phyloP scores from a whole-genome alignment of 2,797 vertebrate genomes.

The Oreonectes daqikongensis region DNA sequence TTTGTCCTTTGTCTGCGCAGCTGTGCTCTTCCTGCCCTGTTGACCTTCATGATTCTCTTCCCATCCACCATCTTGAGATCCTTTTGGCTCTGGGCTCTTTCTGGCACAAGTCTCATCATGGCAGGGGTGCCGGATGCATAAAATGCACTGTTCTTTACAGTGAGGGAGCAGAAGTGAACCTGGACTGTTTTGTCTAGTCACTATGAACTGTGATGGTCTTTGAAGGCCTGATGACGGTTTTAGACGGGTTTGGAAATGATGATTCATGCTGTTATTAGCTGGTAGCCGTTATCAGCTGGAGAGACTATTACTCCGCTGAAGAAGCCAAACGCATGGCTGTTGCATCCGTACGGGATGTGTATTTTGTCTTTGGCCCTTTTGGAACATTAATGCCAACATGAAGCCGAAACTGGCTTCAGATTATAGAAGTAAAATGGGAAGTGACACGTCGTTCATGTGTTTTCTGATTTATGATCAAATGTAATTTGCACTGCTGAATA shows the following conservation, averaged over 20 bases:
- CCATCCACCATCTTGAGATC: slow-evolving; percentile 52
- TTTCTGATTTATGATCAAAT: neutral
- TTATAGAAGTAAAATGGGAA: no score
- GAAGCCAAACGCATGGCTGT: neutral
- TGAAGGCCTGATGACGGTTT: slow-evolving; percentile 5
- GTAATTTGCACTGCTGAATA: neutral
- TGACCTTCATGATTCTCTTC: slow-evolving; percentile 51
- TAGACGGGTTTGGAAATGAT: slow-evolving; percentile 19
- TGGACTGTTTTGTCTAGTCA: slow-evolving; percentile 34
- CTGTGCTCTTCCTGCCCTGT: slow-evolving; percentile 43
- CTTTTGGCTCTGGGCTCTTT: slow-evolving; percentile 33
- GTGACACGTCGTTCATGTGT: no score
- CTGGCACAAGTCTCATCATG: slow-evolving; percentile 35
- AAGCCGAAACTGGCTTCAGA: no score
- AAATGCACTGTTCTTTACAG: neutral
- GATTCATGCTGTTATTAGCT: slow-evolving; percentile 19
- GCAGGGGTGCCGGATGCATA: slow-evolving; percentile 14
- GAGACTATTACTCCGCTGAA: slow-evolving; percentile 14
- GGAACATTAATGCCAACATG: no score
- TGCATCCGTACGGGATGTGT: neutral
- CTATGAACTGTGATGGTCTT: neutral
- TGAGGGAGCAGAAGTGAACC: slow-evolving; percentile 2
- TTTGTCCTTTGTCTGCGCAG: slow-evolving; percentile 28
- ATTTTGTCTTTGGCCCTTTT: neutral
- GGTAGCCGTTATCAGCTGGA: neutral